Evolutionary conservation across 1,140 invertebrate genomes (phyloP), one percentile per base, ranked within the genome.

Genomic region (Diuraphis noxia): DNA sequence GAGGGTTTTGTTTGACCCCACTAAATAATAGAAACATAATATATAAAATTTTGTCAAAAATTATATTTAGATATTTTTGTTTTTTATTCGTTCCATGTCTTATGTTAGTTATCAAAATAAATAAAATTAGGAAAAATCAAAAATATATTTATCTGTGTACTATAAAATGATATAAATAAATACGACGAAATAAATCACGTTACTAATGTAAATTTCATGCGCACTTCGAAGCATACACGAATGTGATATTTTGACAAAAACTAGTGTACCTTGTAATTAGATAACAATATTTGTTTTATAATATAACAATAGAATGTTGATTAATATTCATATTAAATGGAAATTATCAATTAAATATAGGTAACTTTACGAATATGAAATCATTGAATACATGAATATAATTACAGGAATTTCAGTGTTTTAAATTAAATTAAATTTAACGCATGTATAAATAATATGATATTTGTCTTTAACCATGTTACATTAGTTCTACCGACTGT

Each of bases 1-100:
- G 89, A 91, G 0, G 89, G 34, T 10, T 25, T 79, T 10, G 89
- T 82, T 7, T 52, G 40, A 9, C 36, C 89, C 89, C 89, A 91
- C 89, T 91, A 49, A 36, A 82, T 43, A 90, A 36, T 90, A 34
- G 2, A 36, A 17, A 23, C 19, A 79, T n/a, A 79, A 36, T 34
- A 2, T 30, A 23, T 7, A 79, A 36, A 2, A n/a, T n/a, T n/a
- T 2, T 1, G 17, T 19, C 63, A 77, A 34, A 77, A 34, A 17
- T 56, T 25, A 56, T n/a, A 72, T 36, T 77, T 34, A 19, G 7
- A 77, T 13, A n/a, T 3, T n/a, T 0, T 30, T 8, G 21, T n/a
- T 63, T 56, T 10, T n/a, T 23, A 17, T 72, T 0, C 9, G 30
- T 72, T 17, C 13, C 13, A 63, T 72, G 13, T n/a, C 17, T n/a